Evolutionary conservation across 2,797 vertebrate genomes (phyloP), one percentile per base, ranked within the genome.

Genomic region (Gymnopithys bicolor): DNA sequence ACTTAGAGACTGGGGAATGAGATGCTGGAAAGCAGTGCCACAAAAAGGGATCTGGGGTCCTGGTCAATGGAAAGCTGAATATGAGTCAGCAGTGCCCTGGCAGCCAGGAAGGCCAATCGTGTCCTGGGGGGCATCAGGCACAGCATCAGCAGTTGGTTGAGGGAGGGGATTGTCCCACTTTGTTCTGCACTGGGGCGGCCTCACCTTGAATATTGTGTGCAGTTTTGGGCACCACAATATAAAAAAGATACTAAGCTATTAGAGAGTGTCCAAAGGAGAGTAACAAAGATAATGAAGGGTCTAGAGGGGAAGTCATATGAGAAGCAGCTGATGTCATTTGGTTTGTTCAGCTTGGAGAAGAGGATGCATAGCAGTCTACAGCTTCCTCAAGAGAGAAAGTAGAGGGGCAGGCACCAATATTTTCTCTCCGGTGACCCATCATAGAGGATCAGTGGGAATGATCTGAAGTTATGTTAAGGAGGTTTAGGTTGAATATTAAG

Each of bases 101-200:
- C 28, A 60, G 37, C 46, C 62, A n/a, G 27, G n/a, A 59, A 6
- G 53, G 15, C 19, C 82, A 52, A 0, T 10, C 0, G 0, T 60
- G 23, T 59, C n/a, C 62, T n/a, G 37, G n/a, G 22, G 12, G 1
- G 9, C 59, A 46, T 37, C 48, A 62, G 39, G 18, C n/a, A 45
- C 27, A 70, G 28, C n/a, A 71, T 37, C 3, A 1, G 19, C 58
- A 73, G 19, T 43, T 0, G 0, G 16, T 9, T 12, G 16, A 33
- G 13, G 2, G 35, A 33, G 15, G 10, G 8, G 10, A 55, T 49
- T 64, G 30, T 41, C 8, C 33, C 0, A 0, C 24, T 64, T 18
- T 62, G 18, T n/a, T 27, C 27, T 52, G 51, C 16, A 30, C 41
- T 33, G 68, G 13, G 9, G 33, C 3, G 1, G 19, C 33, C 33